Base-by-base conservation (phyloP, 1,140 invertebrate species). In the Chironomus tepperi region DNA sequence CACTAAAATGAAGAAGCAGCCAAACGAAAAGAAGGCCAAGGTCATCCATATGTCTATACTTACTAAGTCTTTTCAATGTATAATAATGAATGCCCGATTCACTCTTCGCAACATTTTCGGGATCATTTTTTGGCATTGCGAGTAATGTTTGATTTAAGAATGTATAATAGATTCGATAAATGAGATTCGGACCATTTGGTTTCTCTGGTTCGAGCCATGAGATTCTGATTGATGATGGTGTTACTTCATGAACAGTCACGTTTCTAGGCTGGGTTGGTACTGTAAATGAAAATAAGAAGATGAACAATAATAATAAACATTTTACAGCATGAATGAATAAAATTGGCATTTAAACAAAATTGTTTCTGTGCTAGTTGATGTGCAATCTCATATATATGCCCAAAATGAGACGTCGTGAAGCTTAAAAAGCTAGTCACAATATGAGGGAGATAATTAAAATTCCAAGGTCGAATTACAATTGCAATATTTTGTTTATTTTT, bases 231-330 rank as follows among this genome's bases (percentile, higher is more conserved):
- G 90, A 90, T 67, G 87, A 88, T 75, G 92, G 87, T 74, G 90
- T 90, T 65, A 94, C 89, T 81, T 88, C 87, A 75, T 88, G 84
- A n/a, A 92, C 87, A 76, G 88, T 91, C 76, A 96, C 85, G 84
- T 94, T 93, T 79, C 88, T 84, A 73, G 93, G 93, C 80, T 91
- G 90, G 81, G 88, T 91, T 81, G 93, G 92, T 83, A 92, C 92
- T 93, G 85, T 19, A 18, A n/a, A 70, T 19, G n/a, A 57, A 57
- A n/a, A n/a, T n/a, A n/a, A 15, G 47, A 57, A 57, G 47, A n/a
- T n/a, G n/a, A 57, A 57, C 12, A 47, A 47, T 47, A n/a, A 57
- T 57, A 12, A 57, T 57, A 34, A 34, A 34, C 24, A 34, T 34
- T 34, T n/a, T 34, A 34, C 5, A 5, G 24, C 24, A 34, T 34